Conservation (phyloP, 2,888 invertebrate genomes). For the Xylophagus ater region DNA sequence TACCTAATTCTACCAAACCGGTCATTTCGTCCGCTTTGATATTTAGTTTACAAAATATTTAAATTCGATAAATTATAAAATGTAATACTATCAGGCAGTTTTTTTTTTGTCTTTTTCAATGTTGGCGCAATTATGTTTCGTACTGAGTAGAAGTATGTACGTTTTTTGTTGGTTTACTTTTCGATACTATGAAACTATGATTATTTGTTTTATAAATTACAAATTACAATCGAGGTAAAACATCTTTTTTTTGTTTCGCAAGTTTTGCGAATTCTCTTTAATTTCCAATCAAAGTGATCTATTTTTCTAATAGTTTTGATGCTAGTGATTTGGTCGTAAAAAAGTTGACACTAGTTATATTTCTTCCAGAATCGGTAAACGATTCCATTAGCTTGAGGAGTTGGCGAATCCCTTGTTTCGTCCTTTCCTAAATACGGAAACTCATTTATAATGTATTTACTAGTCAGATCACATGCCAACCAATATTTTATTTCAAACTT, state of each 20-base stretch:
- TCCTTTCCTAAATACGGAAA: constrained; percentile 22
- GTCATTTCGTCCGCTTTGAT: neutral
- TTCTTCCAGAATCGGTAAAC: constrained; percentile 7
- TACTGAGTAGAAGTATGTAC: no score
- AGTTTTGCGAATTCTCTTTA: neutral
- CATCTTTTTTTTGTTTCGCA: neutral
- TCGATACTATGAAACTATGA: no score
- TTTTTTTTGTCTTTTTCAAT: no score
- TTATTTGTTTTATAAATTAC: no score
- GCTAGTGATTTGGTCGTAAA: constrained; percentile 11
- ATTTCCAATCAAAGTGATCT: constrained; percentile 9
- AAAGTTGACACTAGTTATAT: constrained; percentile 10
- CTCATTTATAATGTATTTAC: constrained; percentile 20
- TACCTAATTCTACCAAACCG: constrained; percentile 2
- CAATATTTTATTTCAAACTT: constrained; percentile 20
- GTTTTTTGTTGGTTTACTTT: no score
- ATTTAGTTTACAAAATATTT: constrained; percentile 10
- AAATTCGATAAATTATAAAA: no score
- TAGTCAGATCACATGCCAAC: constrained; percentile 20
- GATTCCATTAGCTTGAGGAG: constrained; percentile 13
- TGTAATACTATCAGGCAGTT: no score
- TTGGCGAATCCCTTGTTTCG: constrained; percentile 12
- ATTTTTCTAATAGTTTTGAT: constrained; percentile 9
- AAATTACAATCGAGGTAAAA: constrained; percentile 1
- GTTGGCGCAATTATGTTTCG: no score